Conservation (phyloP, 2,888 invertebrate genomes). For the Eretmocerus hayati region DNA sequence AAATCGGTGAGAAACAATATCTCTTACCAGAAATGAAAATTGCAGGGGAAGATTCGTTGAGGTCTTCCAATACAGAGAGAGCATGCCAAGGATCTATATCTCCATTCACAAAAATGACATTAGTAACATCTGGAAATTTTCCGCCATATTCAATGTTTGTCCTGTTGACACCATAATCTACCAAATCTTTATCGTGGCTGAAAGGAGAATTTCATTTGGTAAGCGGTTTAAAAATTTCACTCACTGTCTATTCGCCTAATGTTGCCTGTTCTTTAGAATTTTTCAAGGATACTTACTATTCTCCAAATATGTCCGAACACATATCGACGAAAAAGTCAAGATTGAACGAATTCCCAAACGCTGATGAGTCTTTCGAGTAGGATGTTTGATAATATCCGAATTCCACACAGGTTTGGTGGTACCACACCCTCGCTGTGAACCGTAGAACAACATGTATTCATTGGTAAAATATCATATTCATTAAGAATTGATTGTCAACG, state of each 20-base stretch:
- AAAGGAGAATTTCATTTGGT: no score
- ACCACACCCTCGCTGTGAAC: slow-evolving; percentile 68
- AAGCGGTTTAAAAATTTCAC: no score
- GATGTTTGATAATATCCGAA: slow-evolving; percentile 80
- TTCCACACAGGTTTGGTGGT: slow-evolving; percentile 79
- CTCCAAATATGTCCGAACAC: slow-evolving; percentile 48
- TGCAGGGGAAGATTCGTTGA: slow-evolving; percentile 32
- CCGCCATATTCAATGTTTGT: slow-evolving; percentile 53
- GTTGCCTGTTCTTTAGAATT: no score
- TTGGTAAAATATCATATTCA: no score
- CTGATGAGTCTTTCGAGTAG: slow-evolving; percentile 52
- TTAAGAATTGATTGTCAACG: neutral
- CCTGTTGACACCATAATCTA: slow-evolving; percentile 43
- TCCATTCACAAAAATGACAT: slow-evolving; percentile 56
- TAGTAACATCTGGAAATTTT: slow-evolving; percentile 47
- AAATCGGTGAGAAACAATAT: no score
- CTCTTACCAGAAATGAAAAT: slow-evolving; percentile 37
- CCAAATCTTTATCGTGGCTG: slow-evolving; percentile 30
- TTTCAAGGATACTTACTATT: slow-evolving; percentile 32
- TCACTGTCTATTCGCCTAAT: no score
- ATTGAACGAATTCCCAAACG: slow-evolving; percentile 54
- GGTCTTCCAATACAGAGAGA: slow-evolving; percentile 49
- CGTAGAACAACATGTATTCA: neutral
- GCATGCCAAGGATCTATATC: slow-evolving; percentile 56
- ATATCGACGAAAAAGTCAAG: slow-evolving; percentile 48